Percentiles rank a stretch among this genome's conserved stretches.
Evolutionary conservation across 2,113 vertebrate genomes (phyloP).

Genomic region (Anolis sagrei): DNA sequence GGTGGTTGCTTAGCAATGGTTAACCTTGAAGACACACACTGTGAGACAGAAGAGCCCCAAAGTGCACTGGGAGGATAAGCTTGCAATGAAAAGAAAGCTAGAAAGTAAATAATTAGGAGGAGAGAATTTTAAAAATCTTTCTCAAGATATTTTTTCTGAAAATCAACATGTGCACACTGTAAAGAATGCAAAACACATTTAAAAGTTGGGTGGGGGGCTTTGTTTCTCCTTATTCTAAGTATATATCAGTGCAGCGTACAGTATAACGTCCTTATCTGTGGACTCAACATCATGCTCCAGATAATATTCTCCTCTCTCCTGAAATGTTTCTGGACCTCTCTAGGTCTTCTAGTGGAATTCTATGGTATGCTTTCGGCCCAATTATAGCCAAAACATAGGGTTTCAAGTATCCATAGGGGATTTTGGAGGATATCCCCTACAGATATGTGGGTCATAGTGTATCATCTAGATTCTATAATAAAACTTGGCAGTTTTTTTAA

Average conservation of each 20-base stretch:
- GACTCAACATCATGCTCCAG: not conserved
- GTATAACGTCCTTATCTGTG: too few relatives aligned
- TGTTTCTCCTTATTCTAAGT: not conserved
- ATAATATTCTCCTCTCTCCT: not conserved
- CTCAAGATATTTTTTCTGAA: constrained; percentile 39
- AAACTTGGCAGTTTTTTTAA: constrained; percentile 13
- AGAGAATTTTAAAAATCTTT: constrained; percentile 25
- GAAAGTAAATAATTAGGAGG: constrained; percentile 41
- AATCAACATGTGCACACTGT: constrained; percentile 22
- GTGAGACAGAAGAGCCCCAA: constrained; percentile 55
- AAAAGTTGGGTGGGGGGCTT: not conserved
- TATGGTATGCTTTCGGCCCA: too few relatives aligned
- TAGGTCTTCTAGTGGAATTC: too few relatives aligned
- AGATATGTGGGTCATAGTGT: not conserved
- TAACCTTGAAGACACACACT: constrained; percentile 65
- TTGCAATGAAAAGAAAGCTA: constrained; percentile 67
- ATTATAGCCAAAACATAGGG: too few relatives aligned
- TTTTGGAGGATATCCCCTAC: too few relatives aligned
- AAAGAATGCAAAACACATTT: constrained; percentile 30
- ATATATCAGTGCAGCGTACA: not conserved
- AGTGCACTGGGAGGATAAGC: constrained; percentile 57
- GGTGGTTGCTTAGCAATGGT: constrained; percentile 66
- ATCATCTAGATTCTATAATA: not conserved
- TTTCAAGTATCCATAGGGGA: too few relatives aligned
- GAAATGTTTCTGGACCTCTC: too few relatives aligned